A percentile compares a stretch with the other conserved stretches of the same genome.
Evolutionary conservation across 2,113 vertebrate genomes (phyloP).

Genomic region (Regulus satrapa): DNA sequence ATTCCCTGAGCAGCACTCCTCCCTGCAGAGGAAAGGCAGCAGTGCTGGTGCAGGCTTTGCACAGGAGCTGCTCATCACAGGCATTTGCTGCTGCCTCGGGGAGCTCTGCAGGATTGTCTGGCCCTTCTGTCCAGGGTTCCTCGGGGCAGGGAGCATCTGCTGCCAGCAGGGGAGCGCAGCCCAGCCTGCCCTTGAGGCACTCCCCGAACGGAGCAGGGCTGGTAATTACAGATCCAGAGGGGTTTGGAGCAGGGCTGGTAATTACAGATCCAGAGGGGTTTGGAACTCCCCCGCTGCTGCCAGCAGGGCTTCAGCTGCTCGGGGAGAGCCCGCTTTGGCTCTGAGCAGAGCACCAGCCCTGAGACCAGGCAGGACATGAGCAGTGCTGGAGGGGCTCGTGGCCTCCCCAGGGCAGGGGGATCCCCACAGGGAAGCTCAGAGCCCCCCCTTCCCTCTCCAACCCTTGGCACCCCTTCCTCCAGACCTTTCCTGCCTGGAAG

Average conservation of each 20-base stretch:
- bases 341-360: no score
- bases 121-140: neutral
- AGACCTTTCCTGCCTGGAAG: neutral
- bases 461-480: neutral
- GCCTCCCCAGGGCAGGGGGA: neutral
- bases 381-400: no score
- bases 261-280: neutral
- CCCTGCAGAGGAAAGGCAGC: neutral
- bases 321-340: accelerated
- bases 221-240: neutral
- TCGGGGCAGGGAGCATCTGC: slow-evolving; percentile 6
- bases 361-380: no score
- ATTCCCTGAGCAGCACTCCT: neutral
- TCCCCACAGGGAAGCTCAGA: neutral
- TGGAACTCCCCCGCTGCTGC: neutral
- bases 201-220: neutral
- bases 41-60: neutral
- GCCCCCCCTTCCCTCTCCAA: neutral
- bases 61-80: neutral
- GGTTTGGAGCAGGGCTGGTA: neutral
- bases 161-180: neutral
- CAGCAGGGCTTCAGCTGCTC: neutral
- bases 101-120: neutral
- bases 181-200: neutral
- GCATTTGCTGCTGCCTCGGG: neutral